A percentile compares a stretch with the other conserved stretches of the same genome.
Evolutionary conservation across 1,140 invertebrate species (phyloP).

Genomic region (Macrocentrus cingulum): DNA sequence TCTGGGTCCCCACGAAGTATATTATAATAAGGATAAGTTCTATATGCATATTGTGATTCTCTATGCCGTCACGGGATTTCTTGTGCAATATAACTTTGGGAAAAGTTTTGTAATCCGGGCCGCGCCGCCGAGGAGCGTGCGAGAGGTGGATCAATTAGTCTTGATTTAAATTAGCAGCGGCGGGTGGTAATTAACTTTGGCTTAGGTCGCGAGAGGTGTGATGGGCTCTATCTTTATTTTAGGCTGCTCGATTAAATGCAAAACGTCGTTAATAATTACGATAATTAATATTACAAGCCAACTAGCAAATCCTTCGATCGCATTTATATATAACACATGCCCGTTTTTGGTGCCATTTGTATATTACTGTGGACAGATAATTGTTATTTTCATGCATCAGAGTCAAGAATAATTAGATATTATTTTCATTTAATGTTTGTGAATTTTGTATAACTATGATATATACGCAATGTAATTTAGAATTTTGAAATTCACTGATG

Average conservation of each 20-base stretch:
- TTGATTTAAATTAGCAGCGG: conserved; percentile 52
- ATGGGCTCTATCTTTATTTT: not conserved
- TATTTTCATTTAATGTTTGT: too few relatives aligned
- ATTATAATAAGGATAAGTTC: not conserved
- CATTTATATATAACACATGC: too few relatives aligned
- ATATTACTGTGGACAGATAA: not conserved
- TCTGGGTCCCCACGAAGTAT: too few relatives aligned
- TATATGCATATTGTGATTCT: not conserved
- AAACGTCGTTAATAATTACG: conserved; percentile 23
- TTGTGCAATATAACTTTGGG: conserved; percentile 6
- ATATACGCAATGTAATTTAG: too few relatives aligned
- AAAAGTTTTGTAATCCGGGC: conserved; percentile 12
- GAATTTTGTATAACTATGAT: too few relatives aligned
- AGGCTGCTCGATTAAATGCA: conserved; percentile 22
- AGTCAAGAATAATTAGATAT: not conserved
- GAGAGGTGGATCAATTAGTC: conserved; percentile 49
- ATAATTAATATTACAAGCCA: conserved; percentile 23
- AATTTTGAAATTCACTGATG: too few relatives aligned
- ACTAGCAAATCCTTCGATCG: too few relatives aligned
- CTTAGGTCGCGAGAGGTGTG: conserved; percentile 22
- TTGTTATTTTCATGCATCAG: too few relatives aligned
- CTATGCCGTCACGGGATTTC: not conserved
- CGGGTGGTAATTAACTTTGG: conserved; percentile 51
- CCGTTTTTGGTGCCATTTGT: not conserved
- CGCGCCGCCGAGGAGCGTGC: conserved; percentile 10